These are phyloP conservation scores for Xanthorhoe designata DNA, from an alignment of 2,888 invertebrate genomes.

Conservation along the genomic window DNA sequence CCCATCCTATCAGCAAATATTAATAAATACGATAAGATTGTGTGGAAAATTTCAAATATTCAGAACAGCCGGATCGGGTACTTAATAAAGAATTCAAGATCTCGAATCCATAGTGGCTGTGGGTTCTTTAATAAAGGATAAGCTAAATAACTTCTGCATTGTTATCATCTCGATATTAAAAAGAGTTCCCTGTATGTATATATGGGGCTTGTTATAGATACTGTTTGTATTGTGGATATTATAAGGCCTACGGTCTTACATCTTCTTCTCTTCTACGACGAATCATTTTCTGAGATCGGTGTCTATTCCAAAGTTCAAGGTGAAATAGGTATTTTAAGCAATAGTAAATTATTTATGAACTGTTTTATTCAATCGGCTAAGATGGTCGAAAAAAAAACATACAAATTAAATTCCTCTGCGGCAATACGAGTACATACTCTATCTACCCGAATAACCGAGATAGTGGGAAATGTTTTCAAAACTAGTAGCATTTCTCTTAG, in stretches of 20 bases:
- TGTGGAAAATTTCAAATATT: conserved; percentile 60
- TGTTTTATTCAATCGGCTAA: too few relatives aligned
- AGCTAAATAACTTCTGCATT: conserved; percentile 62
- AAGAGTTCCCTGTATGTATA: conserved; percentile 28
- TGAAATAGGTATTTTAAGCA: too few relatives aligned
- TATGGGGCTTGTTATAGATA: conserved; percentile 17
- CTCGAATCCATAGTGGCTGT: conserved; percentile 60
- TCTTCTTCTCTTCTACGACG: too few relatives aligned
- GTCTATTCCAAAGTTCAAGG: neutral
- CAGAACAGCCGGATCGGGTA: conserved; percentile 54
- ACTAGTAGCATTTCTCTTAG: too few relatives aligned
- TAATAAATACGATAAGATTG: conserved; percentile 55
- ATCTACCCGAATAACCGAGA: too few relatives aligned
- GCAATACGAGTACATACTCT: too few relatives aligned
- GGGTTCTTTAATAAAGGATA: conserved; percentile 65
- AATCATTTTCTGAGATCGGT: too few relatives aligned
- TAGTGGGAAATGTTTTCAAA: too few relatives aligned
- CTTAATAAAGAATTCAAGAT: conserved; percentile 67
- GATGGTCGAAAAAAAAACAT: too few relatives aligned
- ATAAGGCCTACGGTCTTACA: too few relatives aligned
- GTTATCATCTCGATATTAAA: conserved; percentile 52
- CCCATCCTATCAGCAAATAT: conserved; percentile 47
- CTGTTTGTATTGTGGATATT: conserved; percentile 1
- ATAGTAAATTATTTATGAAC: too few relatives aligned
- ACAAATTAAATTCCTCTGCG: too few relatives aligned